Percentiles rank a stretch among this genome's conserved stretches.
These are phyloP conservation scores for Phoenicopterus ruber DNA, from an alignment of 2,113 vertebrate species.

Conservation along the genomic window DNA sequence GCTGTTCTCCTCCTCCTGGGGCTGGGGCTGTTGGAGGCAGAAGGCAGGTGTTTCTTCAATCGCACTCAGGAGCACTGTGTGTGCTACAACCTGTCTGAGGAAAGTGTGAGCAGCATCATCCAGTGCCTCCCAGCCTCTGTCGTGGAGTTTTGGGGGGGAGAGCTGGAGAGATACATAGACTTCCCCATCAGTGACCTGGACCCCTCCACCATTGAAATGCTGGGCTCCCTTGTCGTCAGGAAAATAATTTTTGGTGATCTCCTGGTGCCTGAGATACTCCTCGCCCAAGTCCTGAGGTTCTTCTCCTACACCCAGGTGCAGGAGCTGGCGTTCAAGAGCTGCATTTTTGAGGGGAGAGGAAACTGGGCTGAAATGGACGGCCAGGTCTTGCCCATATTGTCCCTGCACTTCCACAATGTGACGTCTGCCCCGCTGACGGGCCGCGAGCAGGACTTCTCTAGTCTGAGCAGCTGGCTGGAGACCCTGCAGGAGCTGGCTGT, in stretches of 20 bases:
- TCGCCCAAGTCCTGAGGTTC: slow-evolving; percentile 28
- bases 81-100: slow-evolving; percentile 61
- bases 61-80: slow-evolving; percentile 33
- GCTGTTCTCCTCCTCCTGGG: slow-evolving; percentile 2
- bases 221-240: not conserved
- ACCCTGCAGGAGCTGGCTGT: slow-evolving; percentile 58
- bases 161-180: not conserved
- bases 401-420: slow-evolving; percentile 61
- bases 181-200: not conserved
- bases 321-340: slow-evolving; percentile 65
- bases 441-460: not conserved
- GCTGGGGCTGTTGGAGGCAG: not conserved
- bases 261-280: slow-evolving; percentile 54
- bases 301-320: slow-evolving; percentile 54
- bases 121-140: slow-evolving; percentile 45
- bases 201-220: rapidly evolving
- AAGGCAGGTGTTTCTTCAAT: slow-evolving; percentile 36
- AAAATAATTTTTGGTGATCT: slow-evolving; percentile 55
- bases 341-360: not conserved
- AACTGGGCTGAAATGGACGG: not conserved
- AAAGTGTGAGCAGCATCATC: not conserved
- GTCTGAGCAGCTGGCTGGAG: slow-evolving; percentile 57
- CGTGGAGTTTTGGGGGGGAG: slow-evolving; percentile 66
- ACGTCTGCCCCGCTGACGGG: not conserved
- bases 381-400: not conserved